These are phyloP conservation scores for Spinibarbus caldwelli DNA, from an alignment of 2,797 vertebrate species.

Conservation along the genomic window DNA sequence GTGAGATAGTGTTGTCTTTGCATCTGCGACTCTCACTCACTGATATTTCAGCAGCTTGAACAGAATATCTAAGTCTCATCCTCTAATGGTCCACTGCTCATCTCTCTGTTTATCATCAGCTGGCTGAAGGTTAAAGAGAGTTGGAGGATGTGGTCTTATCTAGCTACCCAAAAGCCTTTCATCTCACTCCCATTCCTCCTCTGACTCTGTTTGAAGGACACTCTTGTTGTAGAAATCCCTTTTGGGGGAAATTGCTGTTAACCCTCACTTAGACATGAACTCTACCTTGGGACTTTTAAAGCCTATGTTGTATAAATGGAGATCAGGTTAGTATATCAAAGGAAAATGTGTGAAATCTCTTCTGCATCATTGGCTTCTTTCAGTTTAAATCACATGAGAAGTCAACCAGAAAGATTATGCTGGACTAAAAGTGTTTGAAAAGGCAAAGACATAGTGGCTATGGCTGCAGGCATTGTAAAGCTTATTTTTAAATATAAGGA, in stretches of 20 bases:
- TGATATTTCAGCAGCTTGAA: conserved; percentile 4
- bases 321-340: neutral
- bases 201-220: conserved; percentile 32
- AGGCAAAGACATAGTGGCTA: neutral
- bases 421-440: neutral
- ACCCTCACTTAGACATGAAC: conserved; percentile 22
- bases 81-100: conserved; percentile 33
- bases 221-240: conserved; percentile 23
- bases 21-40: neutral
- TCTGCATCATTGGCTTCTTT: conserved; percentile 8
- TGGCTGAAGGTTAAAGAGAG: conserved; percentile 4
- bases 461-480: too few relatives aligned
- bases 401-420: neutral
- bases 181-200: conserved; percentile 35
- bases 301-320: conserved; percentile 3
- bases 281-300: neutral
- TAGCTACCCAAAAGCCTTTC: conserved; percentile 46
- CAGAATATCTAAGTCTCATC: conserved; percentile 30
- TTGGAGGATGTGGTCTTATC: conserved; percentile 37
- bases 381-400: neutral
- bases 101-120: conserved; percentile 49
- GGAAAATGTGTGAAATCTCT: conserved; percentile 7
- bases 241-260: neutral
- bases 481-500: neutral
- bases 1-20: too few relatives aligned